Evolutionary conservation across 1,140 invertebrate species (phyloP).

Genomic region (Sitophilus oryzae): DNA sequence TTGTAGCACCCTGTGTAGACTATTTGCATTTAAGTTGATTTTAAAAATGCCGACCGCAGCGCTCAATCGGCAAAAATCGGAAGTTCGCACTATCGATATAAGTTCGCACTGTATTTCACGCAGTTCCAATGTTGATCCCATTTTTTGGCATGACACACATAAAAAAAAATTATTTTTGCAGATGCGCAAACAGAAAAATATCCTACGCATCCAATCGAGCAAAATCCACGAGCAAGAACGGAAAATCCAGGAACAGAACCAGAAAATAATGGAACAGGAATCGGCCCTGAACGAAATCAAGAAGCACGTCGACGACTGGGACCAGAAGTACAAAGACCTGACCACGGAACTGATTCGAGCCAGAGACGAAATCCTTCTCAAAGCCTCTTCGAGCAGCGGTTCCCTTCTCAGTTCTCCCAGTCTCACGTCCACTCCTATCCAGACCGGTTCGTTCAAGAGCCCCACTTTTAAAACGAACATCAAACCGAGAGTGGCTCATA

Average conservation of each 20-base stretch:
- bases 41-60: too few species aligned
- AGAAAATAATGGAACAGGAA: constrained; percentile 49
- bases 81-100: too few species aligned
- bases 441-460: background rate
- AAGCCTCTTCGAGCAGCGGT: constrained; percentile 33
- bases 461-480: constrained; percentile 31
- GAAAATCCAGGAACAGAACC: constrained; percentile 48
- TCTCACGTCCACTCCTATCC: background rate
- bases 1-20: too few species aligned
- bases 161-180: constrained; percentile 20
- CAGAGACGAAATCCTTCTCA: constrained; percentile 42
- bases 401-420: background rate
- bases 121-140: too few species aligned
- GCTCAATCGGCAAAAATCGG: too few species aligned
- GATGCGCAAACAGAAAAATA: constrained; percentile 28
- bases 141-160: too few species aligned
- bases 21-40: too few species aligned
- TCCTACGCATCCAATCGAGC: constrained; percentile 28
- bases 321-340: constrained; percentile 51
- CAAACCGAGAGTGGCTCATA: constrained; percentile 33
- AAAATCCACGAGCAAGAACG: constrained; percentile 46
- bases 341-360: constrained; percentile 49
- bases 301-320: constrained; percentile 53
- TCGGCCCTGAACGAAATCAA: constrained; percentile 49
- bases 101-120: too few species aligned